Percentiles rank a stretch among this genome's conserved stretches.
phyloP scores from a whole-genome alignment of 2,113 vertebrate genomes.

The Catharus bicknelli region DNA sequence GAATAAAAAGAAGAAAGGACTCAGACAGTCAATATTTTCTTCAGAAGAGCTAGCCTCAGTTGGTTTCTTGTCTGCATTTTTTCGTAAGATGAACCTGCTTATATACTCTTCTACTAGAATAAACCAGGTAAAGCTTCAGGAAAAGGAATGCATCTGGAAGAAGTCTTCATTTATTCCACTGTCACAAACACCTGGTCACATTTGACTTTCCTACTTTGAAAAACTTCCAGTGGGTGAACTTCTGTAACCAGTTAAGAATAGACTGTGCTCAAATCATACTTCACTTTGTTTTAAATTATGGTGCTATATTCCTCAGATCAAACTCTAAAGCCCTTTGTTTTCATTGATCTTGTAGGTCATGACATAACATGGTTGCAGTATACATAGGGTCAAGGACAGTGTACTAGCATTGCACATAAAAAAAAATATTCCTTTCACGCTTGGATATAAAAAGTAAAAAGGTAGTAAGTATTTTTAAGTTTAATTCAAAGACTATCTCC shows the following conservation, averaged over 20 bases:
- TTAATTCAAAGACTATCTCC: conserved; percentile 40
- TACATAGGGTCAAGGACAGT: not conserved
- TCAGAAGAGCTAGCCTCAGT: not conserved
- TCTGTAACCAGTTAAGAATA: not conserved
- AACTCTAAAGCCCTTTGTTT: not conserved
- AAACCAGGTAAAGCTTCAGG: not conserved
- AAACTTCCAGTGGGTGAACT: conserved; percentile 10
- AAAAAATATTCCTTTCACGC: not conserved
- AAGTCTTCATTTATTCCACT: not conserved
- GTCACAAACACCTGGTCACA: not conserved
- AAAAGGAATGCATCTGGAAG: not conserved
- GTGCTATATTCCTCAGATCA: not conserved
- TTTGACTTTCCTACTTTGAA: not conserved
- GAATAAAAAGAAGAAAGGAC: not conserved
- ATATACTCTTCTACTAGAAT: not conserved
- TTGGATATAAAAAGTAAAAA: not conserved
- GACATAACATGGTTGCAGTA: not conserved
- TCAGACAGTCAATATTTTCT: not conserved
- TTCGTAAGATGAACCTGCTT: not conserved
- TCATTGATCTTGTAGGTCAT: conserved; percentile 38
- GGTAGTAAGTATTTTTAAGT: not conserved
- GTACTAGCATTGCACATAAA: not conserved
- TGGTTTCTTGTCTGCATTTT: not conserved
- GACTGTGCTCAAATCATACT: not conserved
- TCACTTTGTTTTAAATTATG: conserved; percentile 31